These are phyloP conservation scores for Bombus picipes DNA, from an alignment of 1,140 invertebrate species.

Conservation along the genomic window DNA sequence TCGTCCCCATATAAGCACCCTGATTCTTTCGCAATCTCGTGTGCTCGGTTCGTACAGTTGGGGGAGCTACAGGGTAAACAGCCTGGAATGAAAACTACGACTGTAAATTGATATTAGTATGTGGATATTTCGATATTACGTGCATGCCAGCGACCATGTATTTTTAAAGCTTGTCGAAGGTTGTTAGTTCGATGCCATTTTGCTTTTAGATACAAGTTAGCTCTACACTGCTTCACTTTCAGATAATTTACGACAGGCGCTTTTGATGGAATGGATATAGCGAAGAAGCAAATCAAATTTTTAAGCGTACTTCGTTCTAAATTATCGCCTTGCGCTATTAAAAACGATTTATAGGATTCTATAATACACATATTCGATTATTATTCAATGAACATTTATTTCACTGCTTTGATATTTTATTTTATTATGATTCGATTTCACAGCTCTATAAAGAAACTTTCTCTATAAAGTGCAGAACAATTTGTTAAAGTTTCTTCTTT, in stretches of 20 bases:
- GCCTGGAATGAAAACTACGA: not conserved
- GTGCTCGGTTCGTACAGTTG: not conserved
- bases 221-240: too few relatives aligned
- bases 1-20: too few relatives aligned
- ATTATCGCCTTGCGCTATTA: too few relatives aligned
- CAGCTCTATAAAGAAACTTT: not conserved
- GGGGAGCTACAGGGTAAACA: not conserved
- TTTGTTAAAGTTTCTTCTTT: too few relatives aligned
- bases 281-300: not conserved
- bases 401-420: not conserved
- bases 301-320: too few relatives aligned
- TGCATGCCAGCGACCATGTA: not conserved
- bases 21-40: not conserved
- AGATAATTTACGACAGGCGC: too few relatives aligned
- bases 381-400: not conserved
- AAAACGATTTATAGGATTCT: too few relatives aligned
- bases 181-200: too few relatives aligned
- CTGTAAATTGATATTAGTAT: not conserved
- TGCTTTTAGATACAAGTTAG: too few relatives aligned
- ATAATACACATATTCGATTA: not conserved
- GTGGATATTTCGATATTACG: conserved; percentile 2
- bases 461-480: not conserved
- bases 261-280: too few relatives aligned
- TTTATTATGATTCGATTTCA: not conserved
- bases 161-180: not conserved